These are phyloP conservation scores for Amitus sp. DNA, from an alignment of 2,888 invertebrate species.

Conservation along the genomic window DNA sequence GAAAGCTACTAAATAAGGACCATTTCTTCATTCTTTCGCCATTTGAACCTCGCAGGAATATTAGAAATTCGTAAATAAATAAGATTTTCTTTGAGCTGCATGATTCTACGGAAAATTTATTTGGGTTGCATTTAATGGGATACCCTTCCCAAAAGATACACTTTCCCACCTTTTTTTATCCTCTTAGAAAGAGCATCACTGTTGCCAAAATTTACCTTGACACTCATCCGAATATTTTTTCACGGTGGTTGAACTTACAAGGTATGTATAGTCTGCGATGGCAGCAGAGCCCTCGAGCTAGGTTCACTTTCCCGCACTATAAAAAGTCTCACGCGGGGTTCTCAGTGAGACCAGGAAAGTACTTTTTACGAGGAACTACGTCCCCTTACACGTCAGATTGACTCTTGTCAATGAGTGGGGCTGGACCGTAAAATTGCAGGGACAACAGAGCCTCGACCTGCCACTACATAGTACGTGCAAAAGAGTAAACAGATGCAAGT, in stretches of 20 bases:
- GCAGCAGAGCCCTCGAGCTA: slow-evolving; percentile 10
- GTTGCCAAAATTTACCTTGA: not conserved
- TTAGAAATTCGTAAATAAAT: too few species aligned
- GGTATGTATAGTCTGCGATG: slow-evolving; percentile 22
- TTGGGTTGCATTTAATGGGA: too few species aligned
- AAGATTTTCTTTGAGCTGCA: too few species aligned
- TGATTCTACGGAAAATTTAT: too few species aligned
- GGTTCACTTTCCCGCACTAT: slow-evolving; percentile 52
- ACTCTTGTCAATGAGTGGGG: slow-evolving; percentile 50
- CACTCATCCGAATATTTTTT: not conserved
- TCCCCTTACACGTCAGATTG: slow-evolving; percentile 54
- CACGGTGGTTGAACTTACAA: slow-evolving; percentile 19
- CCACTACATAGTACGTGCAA: too few species aligned
- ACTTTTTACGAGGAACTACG: slow-evolving; percentile 47
- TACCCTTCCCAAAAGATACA: too few species aligned
- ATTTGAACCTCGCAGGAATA: too few species aligned
- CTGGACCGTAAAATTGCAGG: slow-evolving; percentile 3
- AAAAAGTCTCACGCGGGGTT: slow-evolving; percentile 42
- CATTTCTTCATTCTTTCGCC: too few species aligned
- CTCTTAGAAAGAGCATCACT: not conserved
- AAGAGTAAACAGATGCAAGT: too few species aligned
- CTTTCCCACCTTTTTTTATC: not conserved
- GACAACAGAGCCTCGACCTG: not conserved
- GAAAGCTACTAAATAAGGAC: too few species aligned
- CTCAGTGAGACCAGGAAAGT: slow-evolving; percentile 11